Conservation (phyloP, 2,113 vertebrate species). For the Parus major region DNA sequence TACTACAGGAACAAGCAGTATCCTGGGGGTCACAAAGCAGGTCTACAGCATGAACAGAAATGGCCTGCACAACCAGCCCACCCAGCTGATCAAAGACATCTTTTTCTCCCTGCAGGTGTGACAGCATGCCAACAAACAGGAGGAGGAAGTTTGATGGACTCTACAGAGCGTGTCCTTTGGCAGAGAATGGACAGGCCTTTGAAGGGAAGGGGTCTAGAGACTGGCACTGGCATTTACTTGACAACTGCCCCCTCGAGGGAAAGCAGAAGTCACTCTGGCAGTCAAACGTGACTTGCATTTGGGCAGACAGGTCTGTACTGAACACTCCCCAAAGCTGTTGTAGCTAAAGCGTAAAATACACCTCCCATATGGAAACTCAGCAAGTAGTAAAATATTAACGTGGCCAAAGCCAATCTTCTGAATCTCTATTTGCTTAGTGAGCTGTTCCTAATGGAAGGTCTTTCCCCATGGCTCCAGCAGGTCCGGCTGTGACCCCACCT, state of each 20-base stretch:
- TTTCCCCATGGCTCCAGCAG: not conserved
- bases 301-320: not conserved
- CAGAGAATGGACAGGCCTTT: accelerated
- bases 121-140: not conserved
- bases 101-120: not conserved
- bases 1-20: accelerated
- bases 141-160: not conserved
- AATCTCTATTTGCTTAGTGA: constrained; percentile 45
- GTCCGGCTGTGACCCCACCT: not conserved
- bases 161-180: not conserved
- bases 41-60: not conserved
- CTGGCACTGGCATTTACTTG: not conserved
- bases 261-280: not conserved
- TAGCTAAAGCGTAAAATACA: constrained; percentile 26
- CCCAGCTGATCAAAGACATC: not conserved
- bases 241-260: not conserved
- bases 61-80: not conserved
- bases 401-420: constrained; percentile 18
- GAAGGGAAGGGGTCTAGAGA: not conserved
- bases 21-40: not conserved
- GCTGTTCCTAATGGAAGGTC: constrained; percentile 37
- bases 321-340: not conserved
- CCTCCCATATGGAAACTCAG: not conserved
- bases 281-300: accelerated
- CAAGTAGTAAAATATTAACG: constrained; percentile 78